phyloP scores from a whole-genome alignment of 92 coral and sea anemone species.

The Phenganax subtilis region DNA sequence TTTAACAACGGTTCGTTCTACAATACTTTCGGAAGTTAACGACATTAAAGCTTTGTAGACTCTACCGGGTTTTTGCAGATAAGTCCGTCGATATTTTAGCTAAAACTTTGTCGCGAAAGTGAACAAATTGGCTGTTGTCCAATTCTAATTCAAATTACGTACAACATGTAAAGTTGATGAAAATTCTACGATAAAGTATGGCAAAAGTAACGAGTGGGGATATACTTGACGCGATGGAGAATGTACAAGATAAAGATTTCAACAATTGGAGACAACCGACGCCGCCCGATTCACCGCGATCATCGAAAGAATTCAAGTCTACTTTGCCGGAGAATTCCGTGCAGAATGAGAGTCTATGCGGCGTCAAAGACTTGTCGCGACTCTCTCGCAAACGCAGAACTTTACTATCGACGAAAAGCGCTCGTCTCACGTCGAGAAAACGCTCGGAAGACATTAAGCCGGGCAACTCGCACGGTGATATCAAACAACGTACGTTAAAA shows the following conservation, averaged over 20 bases:
- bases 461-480: neutral
- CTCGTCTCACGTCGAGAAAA: slow-evolving; percentile 25
- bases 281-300: slow-evolving; percentile 77
- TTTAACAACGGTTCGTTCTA: slow-evolving; percentile 8
- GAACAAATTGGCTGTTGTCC: slow-evolving; percentile 1
- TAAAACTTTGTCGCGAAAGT: neutral
- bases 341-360: slow-evolving; percentile 24
- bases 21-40: neutral
- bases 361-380: slow-evolving; percentile 38
- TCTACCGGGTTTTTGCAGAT: neutral
- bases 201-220: slow-evolving; percentile 5
- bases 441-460: slow-evolving; percentile 14
- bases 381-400: slow-evolving; percentile 34
- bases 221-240: neutral
- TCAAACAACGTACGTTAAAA: slow-evolving; percentile 20
- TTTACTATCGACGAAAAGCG: neutral
- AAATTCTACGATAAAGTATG: neutral
- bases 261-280: slow-evolving; percentile 36
- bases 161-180: slow-evolving; percentile 1
- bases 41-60: neutral
- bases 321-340: slow-evolving; percentile 3
- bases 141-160: neutral
- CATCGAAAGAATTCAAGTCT: slow-evolving; percentile 69
- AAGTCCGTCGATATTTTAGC: neutral
- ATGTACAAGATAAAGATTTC: slow-evolving; percentile 19